Conservation (phyloP, 1,140 invertebrate genomes). For the Chironomus tepperi region DNA sequence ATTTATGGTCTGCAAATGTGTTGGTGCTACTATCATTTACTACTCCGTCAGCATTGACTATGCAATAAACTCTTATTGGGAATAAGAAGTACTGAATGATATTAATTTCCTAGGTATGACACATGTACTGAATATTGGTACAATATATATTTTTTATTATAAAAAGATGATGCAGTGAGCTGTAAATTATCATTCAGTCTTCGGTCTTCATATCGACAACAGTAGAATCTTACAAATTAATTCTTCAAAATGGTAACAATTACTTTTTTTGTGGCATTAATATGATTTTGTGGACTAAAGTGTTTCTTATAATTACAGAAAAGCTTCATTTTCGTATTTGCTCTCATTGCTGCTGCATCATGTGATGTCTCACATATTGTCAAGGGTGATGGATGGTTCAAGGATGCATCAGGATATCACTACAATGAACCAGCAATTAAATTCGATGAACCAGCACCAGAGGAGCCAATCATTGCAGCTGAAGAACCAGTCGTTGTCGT, state of each 20-base stretch:
- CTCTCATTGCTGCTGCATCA: not conserved
- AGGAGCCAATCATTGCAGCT: too few species aligned
- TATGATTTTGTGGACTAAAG: not conserved
- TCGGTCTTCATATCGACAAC: not conserved
- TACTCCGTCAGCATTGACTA: too few species aligned
- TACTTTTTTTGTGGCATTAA: not conserved
- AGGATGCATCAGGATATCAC: not conserved
- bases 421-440: not conserved
- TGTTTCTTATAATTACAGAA: not conserved
- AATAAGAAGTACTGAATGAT: too few species aligned
- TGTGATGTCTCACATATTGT: not conserved
- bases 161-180: not conserved
- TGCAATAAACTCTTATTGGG: too few species aligned
- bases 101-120: too few species aligned
- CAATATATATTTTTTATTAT: not conserved
- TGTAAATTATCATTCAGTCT: not conserved
- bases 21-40: too few species aligned
- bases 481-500: too few species aligned
- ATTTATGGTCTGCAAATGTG: too few species aligned
- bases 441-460: too few species aligned
- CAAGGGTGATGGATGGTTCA: not conserved
- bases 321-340: not conserved
- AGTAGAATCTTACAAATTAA: too few species aligned
- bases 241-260: not conserved
- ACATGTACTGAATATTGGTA: too few species aligned